A percentile compares a stretch with the other conserved stretches of the same genome.
These are phyloP conservation scores for Chloroclysta siterata DNA, from an alignment of 2,888 invertebrate species.

Conservation along the genomic window DNA sequence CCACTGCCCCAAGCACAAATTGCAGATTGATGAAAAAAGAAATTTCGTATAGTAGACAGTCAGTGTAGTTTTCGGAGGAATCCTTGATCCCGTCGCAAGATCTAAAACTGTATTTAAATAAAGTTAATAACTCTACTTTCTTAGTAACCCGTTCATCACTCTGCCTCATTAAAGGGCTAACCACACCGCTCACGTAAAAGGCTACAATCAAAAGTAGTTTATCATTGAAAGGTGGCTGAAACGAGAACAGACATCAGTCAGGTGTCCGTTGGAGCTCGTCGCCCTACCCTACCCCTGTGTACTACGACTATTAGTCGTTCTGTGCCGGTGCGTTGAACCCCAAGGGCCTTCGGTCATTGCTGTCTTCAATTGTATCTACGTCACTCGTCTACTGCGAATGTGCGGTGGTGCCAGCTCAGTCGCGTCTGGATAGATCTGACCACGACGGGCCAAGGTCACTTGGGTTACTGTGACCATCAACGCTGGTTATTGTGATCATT, in stretches of 20 bases:
- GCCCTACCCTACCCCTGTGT: slow-evolving; percentile 24
- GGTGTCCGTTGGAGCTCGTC: slow-evolving; percentile 23
- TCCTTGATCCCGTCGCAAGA: background rate
- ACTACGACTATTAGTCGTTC: slow-evolving; percentile 5
- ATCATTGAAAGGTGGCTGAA: slow-evolving; percentile 18
- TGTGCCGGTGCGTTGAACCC: slow-evolving; percentile 28
- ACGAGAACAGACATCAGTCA: slow-evolving; percentile 31
- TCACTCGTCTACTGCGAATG: slow-evolving; percentile 20
- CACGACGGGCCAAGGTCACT: slow-evolving; percentile 2
- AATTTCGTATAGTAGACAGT: background rate
- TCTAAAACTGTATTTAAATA: background rate
- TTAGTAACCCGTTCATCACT: slow-evolving; percentile 5
- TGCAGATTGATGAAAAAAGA: background rate
- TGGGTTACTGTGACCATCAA: background rate
- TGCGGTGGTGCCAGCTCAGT: slow-evolving; percentile 18
- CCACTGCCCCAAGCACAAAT: background rate
- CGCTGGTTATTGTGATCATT: background rate
- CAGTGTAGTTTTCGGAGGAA: background rate
- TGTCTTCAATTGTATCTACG: slow-evolving; percentile 30
- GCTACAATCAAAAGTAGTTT: slow-evolving; percentile 25
- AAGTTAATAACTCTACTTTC: background rate
- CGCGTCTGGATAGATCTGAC: slow-evolving; percentile 17
- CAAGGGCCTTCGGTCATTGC: slow-evolving; percentile 36
- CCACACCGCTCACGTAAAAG: slow-evolving; percentile 3
- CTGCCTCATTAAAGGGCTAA: slow-evolving; percentile 16